These are phyloP conservation scores for Frankliniella intonsa DNA, from an alignment of 2,888 invertebrate genomes.

Conservation along the genomic window DNA sequence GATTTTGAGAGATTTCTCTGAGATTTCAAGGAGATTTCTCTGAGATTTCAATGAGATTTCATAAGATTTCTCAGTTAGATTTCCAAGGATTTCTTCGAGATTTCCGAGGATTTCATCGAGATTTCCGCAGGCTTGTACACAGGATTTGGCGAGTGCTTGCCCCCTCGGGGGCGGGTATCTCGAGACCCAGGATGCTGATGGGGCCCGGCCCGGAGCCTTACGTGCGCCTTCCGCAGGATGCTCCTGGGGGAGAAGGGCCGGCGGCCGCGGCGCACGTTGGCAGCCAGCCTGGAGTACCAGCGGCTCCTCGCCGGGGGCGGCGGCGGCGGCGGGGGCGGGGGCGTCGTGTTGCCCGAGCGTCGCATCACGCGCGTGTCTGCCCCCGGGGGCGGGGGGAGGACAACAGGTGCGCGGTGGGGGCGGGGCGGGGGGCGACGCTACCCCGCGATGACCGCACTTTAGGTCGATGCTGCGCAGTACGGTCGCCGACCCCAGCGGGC, in stretches of 20 bases:
- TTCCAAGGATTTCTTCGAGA: no score
- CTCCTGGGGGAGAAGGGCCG: slow-evolving; percentile 43
- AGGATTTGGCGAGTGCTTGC: no score
- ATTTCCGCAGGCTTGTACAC: no score
- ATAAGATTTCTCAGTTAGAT: no score
- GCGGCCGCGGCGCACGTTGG: slow-evolving; percentile 44
- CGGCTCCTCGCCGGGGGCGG: slow-evolving; percentile 43
- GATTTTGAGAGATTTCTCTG: no score
- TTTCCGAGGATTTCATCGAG: no score
- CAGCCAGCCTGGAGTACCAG: slow-evolving; percentile 45
- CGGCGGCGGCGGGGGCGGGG: slow-evolving; percentile 39
- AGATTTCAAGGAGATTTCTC: no score
- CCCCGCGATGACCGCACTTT: not conserved
- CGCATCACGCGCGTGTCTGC: no score
- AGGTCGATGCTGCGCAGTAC: not conserved
- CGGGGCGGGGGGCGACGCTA: not conserved
- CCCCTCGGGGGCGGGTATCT: no score
- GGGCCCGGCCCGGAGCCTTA: slow-evolving; percentile 35
- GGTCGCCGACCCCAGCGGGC: no score
- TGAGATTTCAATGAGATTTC: no score
- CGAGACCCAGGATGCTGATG: no score
- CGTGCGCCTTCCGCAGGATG: slow-evolving; percentile 44
- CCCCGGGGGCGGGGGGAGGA: not conserved
- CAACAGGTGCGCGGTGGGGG: slow-evolving; percentile 31
- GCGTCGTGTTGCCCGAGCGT: not conserved